These are phyloP conservation scores for Plagodis dolabraria DNA, from an alignment of 2,888 invertebrate genomes.

Conservation along the genomic window DNA sequence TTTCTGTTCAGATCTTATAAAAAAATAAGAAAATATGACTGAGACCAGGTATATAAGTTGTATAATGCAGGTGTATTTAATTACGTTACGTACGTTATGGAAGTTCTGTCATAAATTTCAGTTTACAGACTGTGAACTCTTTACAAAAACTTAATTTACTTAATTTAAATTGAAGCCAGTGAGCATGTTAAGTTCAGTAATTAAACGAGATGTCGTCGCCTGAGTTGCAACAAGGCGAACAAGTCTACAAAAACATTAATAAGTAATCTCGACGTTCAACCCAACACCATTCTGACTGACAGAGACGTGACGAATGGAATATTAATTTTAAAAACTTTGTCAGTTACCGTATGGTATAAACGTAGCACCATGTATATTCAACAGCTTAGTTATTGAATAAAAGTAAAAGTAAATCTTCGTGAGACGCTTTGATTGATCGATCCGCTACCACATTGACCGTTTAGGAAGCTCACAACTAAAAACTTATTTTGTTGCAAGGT, in stretches of 20 bases:
- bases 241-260: conserved; percentile 59
- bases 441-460: conserved; percentile 50
- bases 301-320: conserved; percentile 57
- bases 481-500: conserved; percentile 49
- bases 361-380: conserved; percentile 69
- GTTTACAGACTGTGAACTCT: background rate
- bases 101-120: background rate
- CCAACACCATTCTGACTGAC: conserved; percentile 51
- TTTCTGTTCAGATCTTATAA: no score
- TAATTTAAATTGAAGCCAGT: conserved; percentile 21
- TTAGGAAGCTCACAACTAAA: conserved; percentile 60
- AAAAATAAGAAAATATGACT: no score
- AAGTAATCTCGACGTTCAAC: conserved; percentile 60
- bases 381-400: conserved; percentile 71
- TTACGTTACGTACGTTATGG: background rate
- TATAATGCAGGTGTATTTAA: no score
- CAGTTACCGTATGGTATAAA: conserved; percentile 64
- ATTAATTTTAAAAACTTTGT: conserved; percentile 62
- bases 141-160: conserved; percentile 16
- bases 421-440: conserved; percentile 62
- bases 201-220: conserved; percentile 49
- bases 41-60: no score
- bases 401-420: conserved; percentile 78
- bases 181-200: conserved; percentile 39
- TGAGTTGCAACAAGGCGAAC: conserved; percentile 53